Base-by-base conservation (phyloP, 2,113 vertebrate genomes). In the Plecotus auritus region DNA sequence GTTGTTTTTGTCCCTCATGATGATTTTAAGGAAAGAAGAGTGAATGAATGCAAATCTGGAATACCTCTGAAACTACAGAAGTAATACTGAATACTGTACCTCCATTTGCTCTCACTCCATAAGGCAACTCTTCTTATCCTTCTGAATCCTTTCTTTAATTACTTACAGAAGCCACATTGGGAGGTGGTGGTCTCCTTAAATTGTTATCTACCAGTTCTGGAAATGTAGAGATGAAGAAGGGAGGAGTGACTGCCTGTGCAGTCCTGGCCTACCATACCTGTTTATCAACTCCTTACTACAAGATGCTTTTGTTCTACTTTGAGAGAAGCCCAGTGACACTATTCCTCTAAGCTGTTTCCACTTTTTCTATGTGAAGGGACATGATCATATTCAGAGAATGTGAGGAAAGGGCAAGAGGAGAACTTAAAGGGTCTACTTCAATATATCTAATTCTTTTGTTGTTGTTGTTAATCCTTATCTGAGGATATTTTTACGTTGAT, bases 1-100 rank as follows among this genome's bases (percentile, higher is more conserved):
- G 30, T 45, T 90, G 69, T 72, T 93, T 85, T 54, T 86, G 76
- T 78, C 69, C 56, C 66, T 93, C 17, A 40, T 59, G 54, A 49
- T 85, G 54, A 89, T 78, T 78, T 54, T 89, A 84, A 89, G 45
- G 47, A 86, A 28, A 96, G 42, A 93, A 86, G 30, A 64, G 23
- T 69, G 45, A 35, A 73, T 78, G 26, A 95, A 69, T 32, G 32
- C 47, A 85, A 69, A 67, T 76, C 23, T 77, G 14, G 32, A 83
- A 83, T 89, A 42, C 35, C 45, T 85, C 42, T 94, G 72, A 95
- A 92, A 88, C 42, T 35, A 82, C 56, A 85, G 56, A 93, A 95
- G 45, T 61, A 81, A 74, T 83, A 56, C 28, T 82, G 26, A 54
- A 18, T 28, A 54, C 51, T 54, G 51, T 54, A 84, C 28, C 61